Evolutionary conservation across 2,797 vertebrate species (phyloP).

Genomic region (Rhodeus uyekii): DNA sequence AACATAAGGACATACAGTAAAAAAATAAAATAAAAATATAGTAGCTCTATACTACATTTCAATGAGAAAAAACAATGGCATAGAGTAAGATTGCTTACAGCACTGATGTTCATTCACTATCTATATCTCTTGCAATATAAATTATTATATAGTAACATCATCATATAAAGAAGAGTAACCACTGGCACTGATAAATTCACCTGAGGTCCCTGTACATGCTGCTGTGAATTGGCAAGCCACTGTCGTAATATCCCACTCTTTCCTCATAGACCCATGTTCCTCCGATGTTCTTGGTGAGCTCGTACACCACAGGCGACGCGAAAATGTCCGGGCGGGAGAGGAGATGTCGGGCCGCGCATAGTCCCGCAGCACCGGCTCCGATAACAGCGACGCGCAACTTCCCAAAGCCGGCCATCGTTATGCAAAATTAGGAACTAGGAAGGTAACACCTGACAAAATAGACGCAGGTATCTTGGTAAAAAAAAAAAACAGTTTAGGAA

Average conservation of each 20-base stretch:
- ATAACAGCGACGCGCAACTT: conserved; percentile 69
- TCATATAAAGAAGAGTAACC: too few species aligned
- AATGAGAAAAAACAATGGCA: background rate
- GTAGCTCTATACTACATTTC: background rate
- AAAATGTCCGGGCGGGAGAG: conserved; percentile 62
- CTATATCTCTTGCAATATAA: too few species aligned
- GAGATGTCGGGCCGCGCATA: conserved; percentile 69
- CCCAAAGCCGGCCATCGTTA: conserved; percentile 49
- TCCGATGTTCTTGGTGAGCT: conserved; percentile 62
- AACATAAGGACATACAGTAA: background rate
- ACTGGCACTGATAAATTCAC: conserved; percentile 49
- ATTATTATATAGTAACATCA: too few species aligned
- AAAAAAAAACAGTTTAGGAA: background rate
- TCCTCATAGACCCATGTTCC: conserved; percentile 75
- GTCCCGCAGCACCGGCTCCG: conserved; percentile 68
- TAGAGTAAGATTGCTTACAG: background rate
- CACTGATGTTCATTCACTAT: too few species aligned
- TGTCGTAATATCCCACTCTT: conserved; percentile 40
- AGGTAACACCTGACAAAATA: background rate
- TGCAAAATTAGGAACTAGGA: background rate
- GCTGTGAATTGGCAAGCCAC: conserved; percentile 60
- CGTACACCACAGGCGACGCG: conserved; percentile 67
- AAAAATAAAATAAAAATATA: background rate
- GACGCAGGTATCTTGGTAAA: background rate
- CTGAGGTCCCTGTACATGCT: conserved; percentile 74